Evolutionary conservation across 2,888 invertebrate species (phyloP).

Genomic region (Isoperla grammatica): DNA sequence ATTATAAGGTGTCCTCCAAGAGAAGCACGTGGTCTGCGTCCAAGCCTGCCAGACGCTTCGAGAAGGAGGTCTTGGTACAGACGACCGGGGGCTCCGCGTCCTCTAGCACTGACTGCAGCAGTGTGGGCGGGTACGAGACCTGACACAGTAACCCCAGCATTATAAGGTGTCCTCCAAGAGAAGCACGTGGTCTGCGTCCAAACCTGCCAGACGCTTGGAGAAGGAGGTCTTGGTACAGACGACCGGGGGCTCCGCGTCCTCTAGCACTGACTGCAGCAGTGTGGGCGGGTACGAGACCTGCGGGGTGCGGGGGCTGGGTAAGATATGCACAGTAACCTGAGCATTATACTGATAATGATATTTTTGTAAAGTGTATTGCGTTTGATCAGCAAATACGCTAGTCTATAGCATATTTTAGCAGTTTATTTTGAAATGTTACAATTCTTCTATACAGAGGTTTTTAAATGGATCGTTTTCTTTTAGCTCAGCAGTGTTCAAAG

Average conservation of each 20-base stretch:
- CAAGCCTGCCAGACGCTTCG: not conserved
- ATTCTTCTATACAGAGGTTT: too few species aligned
- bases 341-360: too few species aligned
- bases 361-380: too few species aligned
- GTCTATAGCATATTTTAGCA: too few species aligned
- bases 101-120: constrained; percentile 33
- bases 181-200: constrained; percentile 16
- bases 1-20: constrained; percentile 28
- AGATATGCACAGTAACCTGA: too few species aligned
- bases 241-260: constrained; percentile 33
- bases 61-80: too few species aligned
- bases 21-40: constrained; percentile 16
- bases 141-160: constrained; percentile 5
- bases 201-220: not conserved
- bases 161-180: constrained; percentile 28
- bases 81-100: constrained; percentile 33
- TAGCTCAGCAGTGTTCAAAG: too few species aligned
- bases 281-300: constrained; percentile 34
- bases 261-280: constrained; percentile 33
- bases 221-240: constrained; percentile 14
- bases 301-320: too few species aligned
- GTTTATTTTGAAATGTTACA: too few species aligned
- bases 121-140: constrained; percentile 33
- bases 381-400: too few species aligned
- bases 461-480: too few species aligned